Evolutionary conservation across 2,888 invertebrate genomes (phyloP).

Genomic region (Trichogramma evanescens): DNA sequence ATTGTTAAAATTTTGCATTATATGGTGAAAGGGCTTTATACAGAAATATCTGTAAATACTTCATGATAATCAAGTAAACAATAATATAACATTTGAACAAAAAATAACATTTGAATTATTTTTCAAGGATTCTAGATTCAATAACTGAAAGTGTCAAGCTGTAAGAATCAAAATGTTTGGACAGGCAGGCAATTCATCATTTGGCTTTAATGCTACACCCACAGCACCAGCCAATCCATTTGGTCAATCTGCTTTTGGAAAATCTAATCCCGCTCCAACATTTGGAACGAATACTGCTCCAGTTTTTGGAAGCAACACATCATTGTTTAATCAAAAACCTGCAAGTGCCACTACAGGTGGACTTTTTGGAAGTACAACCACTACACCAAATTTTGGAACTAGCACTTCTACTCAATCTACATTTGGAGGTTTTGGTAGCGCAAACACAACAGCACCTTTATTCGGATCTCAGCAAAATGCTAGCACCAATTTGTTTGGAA

Average conservation of each 20-base stretch:
- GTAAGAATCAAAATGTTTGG: slow-evolving; percentile 32
- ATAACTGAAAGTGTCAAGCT: too few species aligned
- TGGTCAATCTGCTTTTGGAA: slow-evolving; percentile 51
- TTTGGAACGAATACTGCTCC: slow-evolving; percentile 60
- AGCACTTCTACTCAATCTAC: slow-evolving; percentile 52
- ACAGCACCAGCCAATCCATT: slow-evolving; percentile 52
- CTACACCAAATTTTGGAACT: slow-evolving; percentile 61
- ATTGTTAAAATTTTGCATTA: too few species aligned
- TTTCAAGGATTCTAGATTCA: too few species aligned
- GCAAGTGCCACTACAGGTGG: slow-evolving; percentile 50
- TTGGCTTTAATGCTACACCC: slow-evolving; percentile 48
- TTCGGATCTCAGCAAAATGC: slow-evolving; percentile 52
- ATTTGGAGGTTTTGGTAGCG: slow-evolving; percentile 46
- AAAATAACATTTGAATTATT: too few species aligned
- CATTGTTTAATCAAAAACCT: slow-evolving; percentile 53
- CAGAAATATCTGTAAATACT: too few species aligned
- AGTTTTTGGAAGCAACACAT: slow-evolving; percentile 60
- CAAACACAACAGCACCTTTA: slow-evolving; percentile 40
- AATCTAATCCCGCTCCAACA: slow-evolving; percentile 53
- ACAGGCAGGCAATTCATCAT: slow-evolving; percentile 43
- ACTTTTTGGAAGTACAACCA: slow-evolving; percentile 59
- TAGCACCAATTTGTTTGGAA: slow-evolving; percentile 57
- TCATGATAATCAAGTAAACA: too few species aligned
- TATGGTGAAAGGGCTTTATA: too few species aligned
- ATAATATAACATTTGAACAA: too few species aligned